Conservation (phyloP, 1,140 invertebrate species). For the Microplitis mediator region DNA sequence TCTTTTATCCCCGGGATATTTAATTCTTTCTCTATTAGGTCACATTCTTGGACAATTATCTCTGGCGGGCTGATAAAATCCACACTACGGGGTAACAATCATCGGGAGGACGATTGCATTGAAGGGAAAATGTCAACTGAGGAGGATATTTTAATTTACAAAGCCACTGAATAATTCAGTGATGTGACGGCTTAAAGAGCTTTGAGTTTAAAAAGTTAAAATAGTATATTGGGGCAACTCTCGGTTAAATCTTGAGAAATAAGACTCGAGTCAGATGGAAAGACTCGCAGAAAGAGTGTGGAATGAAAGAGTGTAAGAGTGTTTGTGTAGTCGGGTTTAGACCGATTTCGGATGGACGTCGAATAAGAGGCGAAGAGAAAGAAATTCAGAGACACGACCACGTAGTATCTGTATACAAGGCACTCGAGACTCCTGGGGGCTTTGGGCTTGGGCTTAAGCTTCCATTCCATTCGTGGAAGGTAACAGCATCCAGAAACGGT, state of each 20-base stretch:
- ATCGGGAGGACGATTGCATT: no score
- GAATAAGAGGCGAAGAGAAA: not conserved
- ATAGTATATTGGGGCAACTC: no score
- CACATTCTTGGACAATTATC: not conserved
- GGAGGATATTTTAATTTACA: no score
- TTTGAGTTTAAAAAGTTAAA: no score
- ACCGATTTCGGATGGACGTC: not conserved
- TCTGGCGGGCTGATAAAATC: no score
- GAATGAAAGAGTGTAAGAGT: not conserved
- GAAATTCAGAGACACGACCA: constrained; percentile 4
- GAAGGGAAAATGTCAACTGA: no score
- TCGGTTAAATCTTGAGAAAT: no score
- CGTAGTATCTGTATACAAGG: not conserved
- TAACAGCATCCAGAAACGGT: not conserved
- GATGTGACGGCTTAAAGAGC: no score
- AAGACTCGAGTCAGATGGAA: not conserved
- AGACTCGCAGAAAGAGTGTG: not conserved
- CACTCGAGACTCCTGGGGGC: constrained; percentile 5
- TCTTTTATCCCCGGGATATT: not conserved
- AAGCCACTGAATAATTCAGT: no score
- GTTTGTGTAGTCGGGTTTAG: not conserved
- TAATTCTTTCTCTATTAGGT: not conserved
- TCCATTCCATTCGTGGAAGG: not conserved
- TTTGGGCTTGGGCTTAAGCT: not conserved
- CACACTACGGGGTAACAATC: no score